Base-by-base conservation (phyloP, 2,797 vertebrate species). In the Alauda arvensis region DNA sequence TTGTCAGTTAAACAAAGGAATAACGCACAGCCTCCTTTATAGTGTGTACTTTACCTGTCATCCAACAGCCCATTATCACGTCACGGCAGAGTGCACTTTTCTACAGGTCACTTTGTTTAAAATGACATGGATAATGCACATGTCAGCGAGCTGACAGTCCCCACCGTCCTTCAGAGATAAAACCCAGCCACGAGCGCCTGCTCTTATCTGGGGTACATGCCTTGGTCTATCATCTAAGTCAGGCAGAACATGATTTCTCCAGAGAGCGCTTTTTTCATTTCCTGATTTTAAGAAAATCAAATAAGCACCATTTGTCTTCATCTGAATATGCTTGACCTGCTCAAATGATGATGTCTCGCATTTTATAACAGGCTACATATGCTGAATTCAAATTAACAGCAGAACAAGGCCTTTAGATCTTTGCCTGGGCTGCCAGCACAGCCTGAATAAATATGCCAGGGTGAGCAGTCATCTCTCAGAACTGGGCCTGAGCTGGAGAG, bases 251-350 rank as follows among this genome's bases (percentile, higher is more conserved):
- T 98, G 97, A 99, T 98, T 99, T 98, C 98, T 98, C 99, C 97
- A 88, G 98, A 98, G 98, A 98, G 96, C 98, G 97, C 97, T 98
- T 98, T 98, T 98, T 98, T 98, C 98, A 99, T 99, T 99, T 99
- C 98, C 98, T 97, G 97, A 98, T 98, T 98, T 98, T 98, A 98
- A 98, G 97, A 96, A 98, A 98, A 98, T 98, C 98, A 98, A 99
- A 99, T 98, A 98, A 98, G 98, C 98, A 97, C 97, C 97, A 97
- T 98, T 98, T 98, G 98, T 98, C 98, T 98, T 98, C 98, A 98
- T 98, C 97, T 98, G 98, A 99, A 98, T 98, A 98, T 97, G 98
- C 98, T 98, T 98, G 98, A 98, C 98, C 98, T 98, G 97, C 97
- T 98, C 98, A 98, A 98, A 98, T 96, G 96, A 97, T 97, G 98